Conservation (phyloP, 2,797 vertebrate genomes). For the Acrossocheilus wenchowensis region DNA sequence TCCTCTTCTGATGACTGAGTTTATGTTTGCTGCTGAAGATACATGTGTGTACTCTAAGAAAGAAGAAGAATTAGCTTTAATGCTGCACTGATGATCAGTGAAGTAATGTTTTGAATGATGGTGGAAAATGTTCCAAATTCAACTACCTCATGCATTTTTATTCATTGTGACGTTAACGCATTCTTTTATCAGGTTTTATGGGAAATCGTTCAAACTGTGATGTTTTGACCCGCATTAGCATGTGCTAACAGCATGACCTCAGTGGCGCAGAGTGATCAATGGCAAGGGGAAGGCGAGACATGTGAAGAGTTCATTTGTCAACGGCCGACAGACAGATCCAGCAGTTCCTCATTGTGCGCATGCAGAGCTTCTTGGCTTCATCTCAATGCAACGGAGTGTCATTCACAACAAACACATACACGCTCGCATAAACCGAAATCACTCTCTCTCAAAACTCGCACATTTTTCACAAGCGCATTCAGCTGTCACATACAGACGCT, state of each 20-base stretch:
- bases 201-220: not conserved
- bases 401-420: constrained; percentile 33
- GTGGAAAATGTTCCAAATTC: not conserved
- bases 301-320: constrained; percentile 43
- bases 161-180: not conserved
- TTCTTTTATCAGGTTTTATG: not conserved
- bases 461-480: constrained; percentile 55
- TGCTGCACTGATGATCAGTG: not conserved
- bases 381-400: constrained; percentile 40
- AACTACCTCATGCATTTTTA: not conserved
- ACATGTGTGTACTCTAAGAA: not conserved
- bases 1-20: not conserved
- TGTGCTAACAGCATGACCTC: constrained; percentile 23
- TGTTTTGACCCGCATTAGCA: constrained; percentile 35
- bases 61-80: not conserved
- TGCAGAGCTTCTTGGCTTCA: constrained; percentile 19
- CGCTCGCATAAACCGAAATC: constrained; percentile 20
- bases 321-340: constrained; percentile 29
- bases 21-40: constrained; percentile 13
- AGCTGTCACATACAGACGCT: constrained; percentile 39
- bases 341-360: constrained; percentile 20
- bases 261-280: not conserved
- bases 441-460: constrained; percentile 30
- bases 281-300: constrained; percentile 23
- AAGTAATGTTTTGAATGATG: not conserved